Conservation (phyloP, 2,888 invertebrate genomes). For the Dromius quadrimaculatus region DNA sequence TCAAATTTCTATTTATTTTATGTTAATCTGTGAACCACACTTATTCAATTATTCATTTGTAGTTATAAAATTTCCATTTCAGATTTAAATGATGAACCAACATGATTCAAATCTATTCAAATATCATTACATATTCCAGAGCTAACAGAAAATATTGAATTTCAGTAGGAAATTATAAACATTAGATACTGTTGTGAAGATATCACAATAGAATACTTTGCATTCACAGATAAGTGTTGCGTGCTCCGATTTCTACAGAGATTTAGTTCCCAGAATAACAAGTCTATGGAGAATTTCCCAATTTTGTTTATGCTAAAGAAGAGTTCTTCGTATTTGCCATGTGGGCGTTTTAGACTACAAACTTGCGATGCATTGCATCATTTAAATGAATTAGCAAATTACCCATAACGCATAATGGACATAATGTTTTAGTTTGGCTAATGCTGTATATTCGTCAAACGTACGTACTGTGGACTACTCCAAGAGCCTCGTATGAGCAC, state of each 20-base stretch:
- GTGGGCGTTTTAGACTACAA: background rate
- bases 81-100: constrained; percentile 22
- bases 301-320: constrained; percentile 23
- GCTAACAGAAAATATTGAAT: no score
- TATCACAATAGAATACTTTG: no score
- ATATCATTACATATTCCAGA: background rate
- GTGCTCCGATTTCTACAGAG: background rate
- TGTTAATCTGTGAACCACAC: constrained; percentile 11
- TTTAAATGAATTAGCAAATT: constrained; percentile 33
- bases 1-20: constrained; percentile 36
- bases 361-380: constrained; percentile 21
- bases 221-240: no score
- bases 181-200: no score
- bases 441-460: constrained; percentile 13
- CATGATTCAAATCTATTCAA: constrained; percentile 2
- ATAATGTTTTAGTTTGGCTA: constrained; percentile 16
- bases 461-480: background rate
- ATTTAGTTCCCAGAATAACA: background rate
- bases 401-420: constrained; percentile 23
- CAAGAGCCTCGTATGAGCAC: constrained; percentile 14
- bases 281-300: constrained; percentile 20
- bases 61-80: constrained; percentile 17
- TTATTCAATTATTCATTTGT: constrained; percentile 13
- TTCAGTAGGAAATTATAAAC: no score
- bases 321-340: constrained; percentile 12